Evolutionary conservation across 64 coral and sea anemone genomes (phyloP).

Genomic region (Stylophora pistillata): DNA sequence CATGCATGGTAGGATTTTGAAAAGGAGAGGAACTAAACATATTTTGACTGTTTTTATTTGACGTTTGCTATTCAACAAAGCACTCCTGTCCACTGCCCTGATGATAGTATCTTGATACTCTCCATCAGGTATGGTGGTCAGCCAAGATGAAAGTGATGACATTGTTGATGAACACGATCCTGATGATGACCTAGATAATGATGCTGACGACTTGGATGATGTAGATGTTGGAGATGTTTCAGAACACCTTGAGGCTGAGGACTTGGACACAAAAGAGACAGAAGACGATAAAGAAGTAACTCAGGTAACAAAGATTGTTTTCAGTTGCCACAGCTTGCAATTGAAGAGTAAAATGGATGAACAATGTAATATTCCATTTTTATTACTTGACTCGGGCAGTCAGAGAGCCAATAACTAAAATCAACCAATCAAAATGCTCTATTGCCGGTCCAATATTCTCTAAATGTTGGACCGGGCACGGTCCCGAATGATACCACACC

Average conservation of each 20-base stretch:
- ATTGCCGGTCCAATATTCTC: no score
- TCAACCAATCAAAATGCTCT: no score
- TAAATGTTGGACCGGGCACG: no score
- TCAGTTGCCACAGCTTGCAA: no score
- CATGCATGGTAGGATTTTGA: no score
- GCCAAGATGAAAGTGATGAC: constrained; percentile 39
- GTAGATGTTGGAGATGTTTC: constrained; percentile 6
- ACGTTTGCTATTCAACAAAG: not conserved
- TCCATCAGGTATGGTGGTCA: constrained; percentile 8
- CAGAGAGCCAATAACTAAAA: no score
- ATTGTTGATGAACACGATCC: constrained; percentile 49
- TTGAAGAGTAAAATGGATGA: not conserved
- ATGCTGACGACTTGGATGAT: constrained; percentile 61
- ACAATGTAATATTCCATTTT: not conserved
- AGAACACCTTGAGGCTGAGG: constrained; percentile 11
- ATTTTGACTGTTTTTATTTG: not conserved
- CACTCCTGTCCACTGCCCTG: no score
- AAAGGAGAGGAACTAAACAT: no score
- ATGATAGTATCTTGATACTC: not conserved
- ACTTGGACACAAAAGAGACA: constrained; percentile 1
- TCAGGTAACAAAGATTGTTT: not conserved
- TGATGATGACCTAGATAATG: constrained; percentile 61
- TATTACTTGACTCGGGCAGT: no score
- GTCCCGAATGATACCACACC: no score
- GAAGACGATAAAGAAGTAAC: constrained; percentile 4